Conservation (phyloP, 1,140 invertebrate species). For the Elysia chlorotica region DNA sequence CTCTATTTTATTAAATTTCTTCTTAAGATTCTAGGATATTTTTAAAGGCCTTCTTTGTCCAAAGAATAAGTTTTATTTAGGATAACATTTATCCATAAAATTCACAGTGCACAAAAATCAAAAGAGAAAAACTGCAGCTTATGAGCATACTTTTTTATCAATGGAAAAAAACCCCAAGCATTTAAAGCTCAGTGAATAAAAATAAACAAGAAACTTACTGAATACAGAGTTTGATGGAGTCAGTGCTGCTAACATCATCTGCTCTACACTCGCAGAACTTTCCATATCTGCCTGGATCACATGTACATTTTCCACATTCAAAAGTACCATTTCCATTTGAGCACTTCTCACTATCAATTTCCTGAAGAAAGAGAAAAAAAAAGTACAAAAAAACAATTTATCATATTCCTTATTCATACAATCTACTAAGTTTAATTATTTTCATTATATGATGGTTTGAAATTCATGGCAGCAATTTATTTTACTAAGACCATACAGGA, state of each 20-base stretch:
- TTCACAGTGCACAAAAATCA: too few relatives aligned
- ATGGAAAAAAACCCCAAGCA: not conserved
- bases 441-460: too few relatives aligned
- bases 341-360: conserved; percentile 44
- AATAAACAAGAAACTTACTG: conserved; percentile 39
- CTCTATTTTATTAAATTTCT: too few relatives aligned
- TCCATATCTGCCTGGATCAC: conserved; percentile 55
- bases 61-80: not conserved
- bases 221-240: conserved; percentile 49
- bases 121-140: too few relatives aligned
- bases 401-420: too few relatives aligned
- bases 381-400: too few relatives aligned
- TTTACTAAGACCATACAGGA: too few relatives aligned
- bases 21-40: not conserved
- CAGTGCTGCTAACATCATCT: conserved; percentile 40
- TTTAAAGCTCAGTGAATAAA: not conserved
- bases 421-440: too few relatives aligned
- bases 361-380: too few relatives aligned
- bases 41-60: not conserved
- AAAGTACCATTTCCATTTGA: conserved; percentile 53
- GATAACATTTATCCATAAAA: not conserved
- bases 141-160: too few relatives aligned
- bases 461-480: too few relatives aligned
- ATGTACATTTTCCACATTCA: conserved; percentile 60
- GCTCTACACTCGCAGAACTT: conserved; percentile 57